Conservation (phyloP, 1,140 invertebrate genomes). For the Oscheius sp. region DNA sequence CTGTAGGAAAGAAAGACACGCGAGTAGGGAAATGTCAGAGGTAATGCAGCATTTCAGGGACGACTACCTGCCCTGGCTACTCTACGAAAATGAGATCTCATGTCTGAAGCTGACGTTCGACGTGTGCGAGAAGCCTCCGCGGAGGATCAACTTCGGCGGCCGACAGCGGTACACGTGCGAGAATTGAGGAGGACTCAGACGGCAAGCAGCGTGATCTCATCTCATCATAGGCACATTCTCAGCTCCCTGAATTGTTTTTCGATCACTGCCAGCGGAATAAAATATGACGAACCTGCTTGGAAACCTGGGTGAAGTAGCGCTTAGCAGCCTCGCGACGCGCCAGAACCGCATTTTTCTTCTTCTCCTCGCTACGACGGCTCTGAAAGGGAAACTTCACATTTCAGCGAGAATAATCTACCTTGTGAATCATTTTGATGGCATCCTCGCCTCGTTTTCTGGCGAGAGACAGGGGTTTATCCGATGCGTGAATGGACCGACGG, state of each 20-base stretch:
- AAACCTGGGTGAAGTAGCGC: neutral
- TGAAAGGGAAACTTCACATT: neutral
- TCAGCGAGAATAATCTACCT: neutral
- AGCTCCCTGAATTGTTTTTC: neutral
- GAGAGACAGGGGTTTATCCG: no score
- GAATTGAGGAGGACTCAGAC: slow-evolving; percentile 9
- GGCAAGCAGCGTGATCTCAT: slow-evolving; percentile 19
- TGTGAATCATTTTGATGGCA: neutral
- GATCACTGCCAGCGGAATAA: no score
- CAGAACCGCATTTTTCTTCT: neutral
- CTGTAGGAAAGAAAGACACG: neutral
- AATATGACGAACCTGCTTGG: neutral
- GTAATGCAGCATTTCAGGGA: slow-evolving; percentile 58
- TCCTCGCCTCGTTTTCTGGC: neutral
- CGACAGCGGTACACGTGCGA: slow-evolving; percentile 54
- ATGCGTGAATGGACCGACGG: no score
- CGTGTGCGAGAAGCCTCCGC: slow-evolving; percentile 54
- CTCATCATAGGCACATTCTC: neutral
- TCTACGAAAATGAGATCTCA: slow-evolving; percentile 61
- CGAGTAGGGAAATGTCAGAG: no score
- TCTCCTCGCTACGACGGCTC: neutral
- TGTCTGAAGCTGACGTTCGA: slow-evolving; percentile 59
- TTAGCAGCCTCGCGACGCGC: neutral
- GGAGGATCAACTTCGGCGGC: slow-evolving; percentile 44
- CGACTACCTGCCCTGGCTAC: slow-evolving; percentile 58